Base-by-base conservation (phyloP, 2,797 vertebrate species). In the Cyprinodon diabolis region DNA sequence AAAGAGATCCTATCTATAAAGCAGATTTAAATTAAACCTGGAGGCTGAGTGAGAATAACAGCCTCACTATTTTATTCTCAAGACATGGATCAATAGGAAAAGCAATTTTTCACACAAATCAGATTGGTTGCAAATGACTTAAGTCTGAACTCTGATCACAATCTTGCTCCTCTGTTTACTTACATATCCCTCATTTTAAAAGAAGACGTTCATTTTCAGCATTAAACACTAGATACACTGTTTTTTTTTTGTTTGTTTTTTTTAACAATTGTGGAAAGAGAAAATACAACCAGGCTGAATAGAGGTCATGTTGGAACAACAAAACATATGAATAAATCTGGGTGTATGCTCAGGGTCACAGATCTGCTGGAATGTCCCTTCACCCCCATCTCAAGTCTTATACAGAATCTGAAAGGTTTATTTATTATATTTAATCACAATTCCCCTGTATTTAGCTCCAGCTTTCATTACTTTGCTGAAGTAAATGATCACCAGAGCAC, bases 11-110 rank as follows among this genome's bases (percentile, higher is more conserved):
- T 72, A 76, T 76, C 23, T 47, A 58, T 49, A 71, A 15, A 67
- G 65, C 69, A 79, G 87, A 86, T 71, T 6, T 69, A 73, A 73
- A 83, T 43, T 55, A 82, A 62, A 79, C 52, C 74, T 74, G 13
- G 57, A 78, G 69, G 74, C 52, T 71, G 25, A 25, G 62, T 43
- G 25, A 60, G 77, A n/a, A 84, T 45, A 43, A n/a, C 12, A 6
- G 5, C 11, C 62, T 23, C 40, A 8, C 19, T n/a, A 65, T 6
- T 45, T 23, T 74, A 17, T 60, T 40, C 17, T 68, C 19, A 60
- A 14, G 23, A 40, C 68, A 40, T 58, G 15, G 68, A 65, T 75
- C 70, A 76, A 15, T 57, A 81, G 66, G 12, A 78, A 66, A 69
- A 67, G 48, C 40, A 80, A 11, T 74, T 74, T 79, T 82, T 65